Conservation (phyloP, 2,888 invertebrate species). For the Harpalus rubripes region DNA sequence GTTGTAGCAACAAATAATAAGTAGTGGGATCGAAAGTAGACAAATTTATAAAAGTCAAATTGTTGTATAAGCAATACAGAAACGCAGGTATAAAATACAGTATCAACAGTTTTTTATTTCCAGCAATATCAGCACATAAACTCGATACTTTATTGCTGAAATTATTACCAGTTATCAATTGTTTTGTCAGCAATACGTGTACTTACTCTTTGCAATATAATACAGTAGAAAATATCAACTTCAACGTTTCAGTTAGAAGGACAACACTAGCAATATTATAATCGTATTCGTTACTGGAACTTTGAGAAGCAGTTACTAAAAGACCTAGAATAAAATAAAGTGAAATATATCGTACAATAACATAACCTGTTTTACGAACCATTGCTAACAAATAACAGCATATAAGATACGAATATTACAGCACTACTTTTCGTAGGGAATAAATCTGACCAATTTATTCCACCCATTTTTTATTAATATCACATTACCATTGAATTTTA, state of each 20-base stretch:
- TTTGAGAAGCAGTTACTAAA: slow-evolving; percentile 94
- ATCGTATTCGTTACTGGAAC: slow-evolving; percentile 87
- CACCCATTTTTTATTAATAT: slow-evolving; percentile 68
- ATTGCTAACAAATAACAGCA: slow-evolving; percentile 94
- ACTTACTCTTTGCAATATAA: slow-evolving; percentile 86
- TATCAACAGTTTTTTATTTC: slow-evolving; percentile 84
- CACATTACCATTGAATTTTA: slow-evolving; percentile 30
- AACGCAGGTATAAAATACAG: slow-evolving; percentile 94
- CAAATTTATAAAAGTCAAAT: slow-evolving; percentile 94
- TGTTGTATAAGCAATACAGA: slow-evolving; percentile 96
- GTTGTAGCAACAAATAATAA: slow-evolving; percentile 93
- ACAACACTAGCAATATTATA: slow-evolving; percentile 95
- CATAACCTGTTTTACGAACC: slow-evolving; percentile 80
- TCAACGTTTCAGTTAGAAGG: slow-evolving; percentile 91
- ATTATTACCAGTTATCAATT: slow-evolving; percentile 72
- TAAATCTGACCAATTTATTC: slow-evolving; percentile 79
- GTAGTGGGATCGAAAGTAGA: slow-evolving; percentile 96
- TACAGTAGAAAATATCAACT: slow-evolving; percentile 85
- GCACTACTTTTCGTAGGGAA: slow-evolving; percentile 92
- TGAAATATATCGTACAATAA: background rate
- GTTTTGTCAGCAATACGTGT: background rate
- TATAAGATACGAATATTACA: slow-evolving; percentile 90
- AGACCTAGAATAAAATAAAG: slow-evolving; percentile 84
- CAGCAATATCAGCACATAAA: slow-evolving; percentile 80
- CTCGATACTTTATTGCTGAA: slow-evolving; percentile 82